Conservation (phyloP, 2,888 invertebrate genomes). For the Campaea margaritaria region DNA sequence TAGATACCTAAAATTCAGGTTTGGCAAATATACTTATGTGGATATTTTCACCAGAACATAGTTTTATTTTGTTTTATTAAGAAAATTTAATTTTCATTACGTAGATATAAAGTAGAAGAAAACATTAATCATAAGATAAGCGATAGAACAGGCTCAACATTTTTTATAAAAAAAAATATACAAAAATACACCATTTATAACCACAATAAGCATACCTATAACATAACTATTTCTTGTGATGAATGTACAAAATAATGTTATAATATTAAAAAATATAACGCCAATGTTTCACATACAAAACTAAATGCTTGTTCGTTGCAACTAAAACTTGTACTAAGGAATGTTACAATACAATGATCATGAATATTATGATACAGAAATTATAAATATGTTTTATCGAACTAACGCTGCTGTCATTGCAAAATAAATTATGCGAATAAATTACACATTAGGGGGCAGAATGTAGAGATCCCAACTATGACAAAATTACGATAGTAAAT, state of each 20-base stretch:
- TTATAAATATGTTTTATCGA: slow-evolving; percentile 75
- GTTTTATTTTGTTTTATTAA: slow-evolving; percentile 37
- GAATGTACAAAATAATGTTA: slow-evolving; percentile 51
- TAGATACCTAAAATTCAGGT: slow-evolving; percentile 73
- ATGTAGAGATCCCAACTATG: slow-evolving; percentile 42
- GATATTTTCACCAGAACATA: slow-evolving; percentile 65
- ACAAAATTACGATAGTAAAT: slow-evolving; percentile 23
- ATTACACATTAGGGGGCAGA: slow-evolving; percentile 58
- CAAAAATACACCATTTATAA: slow-evolving; percentile 62
- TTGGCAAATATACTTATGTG: slow-evolving; percentile 66
- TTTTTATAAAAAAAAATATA: slow-evolving; percentile 52
- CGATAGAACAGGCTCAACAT: slow-evolving; percentile 6
- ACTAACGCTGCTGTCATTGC: slow-evolving; percentile 68
- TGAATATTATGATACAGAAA: slow-evolving; percentile 81
- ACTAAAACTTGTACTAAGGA: slow-evolving; percentile 67
- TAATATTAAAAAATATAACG: slow-evolving; percentile 55
- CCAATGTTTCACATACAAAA: slow-evolving; percentile 49
- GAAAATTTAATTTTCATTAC: slow-evolving; percentile 56
- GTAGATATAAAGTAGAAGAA: slow-evolving; percentile 29
- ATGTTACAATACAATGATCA: slow-evolving; percentile 61
- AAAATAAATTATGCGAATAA: slow-evolving; percentile 75
- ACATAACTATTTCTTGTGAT: slow-evolving; percentile 63
- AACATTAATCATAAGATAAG: slow-evolving; percentile 30
- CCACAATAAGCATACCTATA: slow-evolving; percentile 51
- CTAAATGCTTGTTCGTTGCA: slow-evolving; percentile 69